Percentiles rank a stretch among this genome's conserved stretches.
phyloP scores from a whole-genome alignment of 2,797 vertebrate genomes.

The Urosaurus nigricauda region DNA sequence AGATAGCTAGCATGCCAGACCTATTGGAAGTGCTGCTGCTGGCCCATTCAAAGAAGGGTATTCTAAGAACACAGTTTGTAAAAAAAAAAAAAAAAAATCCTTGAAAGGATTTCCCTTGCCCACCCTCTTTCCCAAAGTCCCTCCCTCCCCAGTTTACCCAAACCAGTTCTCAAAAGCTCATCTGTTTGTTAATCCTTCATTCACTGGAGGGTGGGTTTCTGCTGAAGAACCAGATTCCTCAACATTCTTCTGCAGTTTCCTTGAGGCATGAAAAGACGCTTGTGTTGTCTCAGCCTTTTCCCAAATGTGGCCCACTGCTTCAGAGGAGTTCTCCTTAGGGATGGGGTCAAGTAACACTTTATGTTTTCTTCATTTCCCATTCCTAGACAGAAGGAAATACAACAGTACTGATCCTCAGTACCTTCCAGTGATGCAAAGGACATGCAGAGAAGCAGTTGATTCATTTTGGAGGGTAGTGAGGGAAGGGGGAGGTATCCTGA shows the following conservation, averaged over 20 bases:
- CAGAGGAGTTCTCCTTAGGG: conserved; percentile 33
- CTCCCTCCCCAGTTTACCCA: conserved; percentile 42
- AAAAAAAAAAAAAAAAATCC: conserved; percentile 44
- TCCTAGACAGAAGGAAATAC: conserved; percentile 80
- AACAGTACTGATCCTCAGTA: background rate
- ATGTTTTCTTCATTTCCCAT: conserved; percentile 95
- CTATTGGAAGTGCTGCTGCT: background rate
- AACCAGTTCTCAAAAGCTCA: conserved; percentile 44
- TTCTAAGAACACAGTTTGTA: conserved; percentile 36
- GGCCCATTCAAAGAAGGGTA: conserved; percentile 28
- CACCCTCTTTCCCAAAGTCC: conserved; percentile 59
- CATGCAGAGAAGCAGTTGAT: background rate
- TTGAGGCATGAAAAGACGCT: conserved; percentile 59
- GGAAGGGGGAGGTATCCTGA: background rate
- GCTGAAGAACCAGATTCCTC: conserved; percentile 31
- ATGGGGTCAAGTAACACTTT: conserved; percentile 63
- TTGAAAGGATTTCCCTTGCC: conserved; percentile 42
- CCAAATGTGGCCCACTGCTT: conserved; percentile 43
- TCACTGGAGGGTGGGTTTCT: background rate
- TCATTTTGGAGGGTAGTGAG: background rate
- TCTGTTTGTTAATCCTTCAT: conserved; percentile 7
- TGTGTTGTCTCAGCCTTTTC: conserved; percentile 8
- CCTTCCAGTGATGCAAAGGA: rapidly evolving
- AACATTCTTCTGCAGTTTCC: conserved; percentile 46
- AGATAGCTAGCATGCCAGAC: rapidly evolving